These are phyloP conservation scores for Tridacna crocea DNA, from an alignment of 2,888 invertebrate genomes.

Conservation along the genomic window DNA sequence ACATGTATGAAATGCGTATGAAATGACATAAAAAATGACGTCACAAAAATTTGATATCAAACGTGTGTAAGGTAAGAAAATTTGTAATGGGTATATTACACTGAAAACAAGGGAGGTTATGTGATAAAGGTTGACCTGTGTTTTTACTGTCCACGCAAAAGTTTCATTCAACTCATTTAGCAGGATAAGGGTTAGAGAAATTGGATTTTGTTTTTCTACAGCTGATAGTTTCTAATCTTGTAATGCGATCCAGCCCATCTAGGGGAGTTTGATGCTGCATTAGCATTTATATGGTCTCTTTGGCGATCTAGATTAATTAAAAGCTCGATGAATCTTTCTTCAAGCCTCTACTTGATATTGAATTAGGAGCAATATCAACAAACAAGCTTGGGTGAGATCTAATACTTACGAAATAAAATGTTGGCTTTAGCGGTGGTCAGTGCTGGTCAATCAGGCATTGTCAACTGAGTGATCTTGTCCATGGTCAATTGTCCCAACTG, in stretches of 20 bases:
- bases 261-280: conserved; percentile 20
- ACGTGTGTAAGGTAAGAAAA: too few relatives aligned
- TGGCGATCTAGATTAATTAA: conserved; percentile 37
- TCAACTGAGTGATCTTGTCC: conserved; percentile 1
- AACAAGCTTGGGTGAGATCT: background rate
- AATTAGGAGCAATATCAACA: conserved; percentile 13
- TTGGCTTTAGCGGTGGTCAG: background rate
- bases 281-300: conserved; percentile 44
- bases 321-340: conserved; percentile 32
- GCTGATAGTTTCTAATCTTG: conserved; percentile 22
- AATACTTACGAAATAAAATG: conserved; percentile 20
- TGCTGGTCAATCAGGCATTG: background rate
- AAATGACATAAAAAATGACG: too few relatives aligned
- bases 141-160: too few relatives aligned
- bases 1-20: too few relatives aligned
- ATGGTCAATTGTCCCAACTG: background rate
- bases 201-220: conserved; percentile 14
- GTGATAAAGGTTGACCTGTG: too few relatives aligned
- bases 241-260: conserved; percentile 20
- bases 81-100: too few relatives aligned
- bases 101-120: too few relatives aligned
- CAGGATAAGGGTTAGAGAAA: too few relatives aligned
- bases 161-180: too few relatives aligned
- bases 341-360: conserved; percentile 19
- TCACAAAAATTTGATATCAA: too few relatives aligned